Base-by-base conservation (phyloP, 2,888 invertebrate genomes). In the Melieria omissa region DNA sequence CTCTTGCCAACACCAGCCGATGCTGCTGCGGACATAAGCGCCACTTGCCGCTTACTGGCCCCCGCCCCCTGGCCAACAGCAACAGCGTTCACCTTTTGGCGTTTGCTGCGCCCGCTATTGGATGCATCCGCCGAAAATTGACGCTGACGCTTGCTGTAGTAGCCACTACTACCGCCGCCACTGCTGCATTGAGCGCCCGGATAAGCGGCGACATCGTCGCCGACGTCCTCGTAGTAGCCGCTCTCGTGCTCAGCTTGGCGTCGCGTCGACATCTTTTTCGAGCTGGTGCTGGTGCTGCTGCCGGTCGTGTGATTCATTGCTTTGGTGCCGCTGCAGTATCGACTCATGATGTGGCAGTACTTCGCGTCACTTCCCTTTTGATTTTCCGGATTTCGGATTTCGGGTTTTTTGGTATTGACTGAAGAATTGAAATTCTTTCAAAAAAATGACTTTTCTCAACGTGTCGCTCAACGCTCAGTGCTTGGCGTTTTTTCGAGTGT, bases 191-290 rank as follows among this genome's bases (percentile, higher is more conserved):
- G 6, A 7, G 61, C 67, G 14, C 64, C 5, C 47, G 52, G 70
- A 55, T 72, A 75, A 8, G 14, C 52, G 41, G 70, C 76, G 16
- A 68, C 74, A 10, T 75, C 78, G 14, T 79, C 78, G 16, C 66
- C 55, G 16, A 71, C 74, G 68, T 78, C 78, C 88, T 94, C 94
- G 89, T 93, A 94, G 86, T 93, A 94, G 76, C 94, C 94, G 86
- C 94, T 94, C 88, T 95, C 94, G 89, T 94, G 92, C 80, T 92
- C 92, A 79, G 90, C 90, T 80, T 91, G 90, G 80, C 91, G 91
- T 78, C 90, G 90, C 78, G 89, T 87, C 82, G 88, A 89, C 90
- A 91, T 91, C 83, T 89, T 90, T 74, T 78, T 78, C 10, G 62
- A 54, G 68, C 72, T 77, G 65, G 61, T 71, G 62, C 52, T 64